Base-by-base conservation (phyloP, 1,140 invertebrate genomes). In the Lasaia peninsularis region DNA sequence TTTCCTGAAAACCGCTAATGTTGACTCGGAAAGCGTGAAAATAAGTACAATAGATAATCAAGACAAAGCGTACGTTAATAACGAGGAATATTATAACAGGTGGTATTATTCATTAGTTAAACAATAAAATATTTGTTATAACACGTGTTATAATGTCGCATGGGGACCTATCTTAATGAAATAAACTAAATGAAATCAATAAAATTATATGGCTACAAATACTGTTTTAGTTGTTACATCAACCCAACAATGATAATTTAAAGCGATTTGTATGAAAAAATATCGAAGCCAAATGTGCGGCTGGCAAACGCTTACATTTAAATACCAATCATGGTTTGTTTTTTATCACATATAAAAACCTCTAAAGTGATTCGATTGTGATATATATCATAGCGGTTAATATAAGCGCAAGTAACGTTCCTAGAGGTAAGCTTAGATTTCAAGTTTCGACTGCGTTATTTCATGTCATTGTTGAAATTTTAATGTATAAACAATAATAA, bases 41-140 rank as follows among this genome's bases (percentile, higher is more conserved):
- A 40, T 40, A 40, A 40, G 37, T 18, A 40, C 1, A 40, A 62
- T 54, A 53, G 56, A 66, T 65, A 28, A 65, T 40, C 44, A 53
- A 75, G 40, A 75, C 67, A 75, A 75, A 73, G 65, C 40, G 48
- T 62, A n/a, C n/a, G n/a, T 33, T 61, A 71, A 75, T 72, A 72
- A 67, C 60, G 59, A 58, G 40, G 60, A 71, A 61, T 62, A 65
- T 69, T 66, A 70, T 72, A 66, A 77, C 74, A 77, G 66, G 49
- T 77, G 74, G 62, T 71, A 62, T 55, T 49, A 20, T 34, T 16
- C 12, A 32, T 31, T 32, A 20, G 11, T 18, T 14, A 52, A 32
- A 52, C 37, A 20, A 16, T 44, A 44, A 44, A 60, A 60, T 50
- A 34, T 54, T 11, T 35, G 52, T 12, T 35, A 44, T 49, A 33